Evolutionary conservation across 2,888 invertebrate genomes (phyloP).

Genomic region (Cephus rjabovi): DNA sequence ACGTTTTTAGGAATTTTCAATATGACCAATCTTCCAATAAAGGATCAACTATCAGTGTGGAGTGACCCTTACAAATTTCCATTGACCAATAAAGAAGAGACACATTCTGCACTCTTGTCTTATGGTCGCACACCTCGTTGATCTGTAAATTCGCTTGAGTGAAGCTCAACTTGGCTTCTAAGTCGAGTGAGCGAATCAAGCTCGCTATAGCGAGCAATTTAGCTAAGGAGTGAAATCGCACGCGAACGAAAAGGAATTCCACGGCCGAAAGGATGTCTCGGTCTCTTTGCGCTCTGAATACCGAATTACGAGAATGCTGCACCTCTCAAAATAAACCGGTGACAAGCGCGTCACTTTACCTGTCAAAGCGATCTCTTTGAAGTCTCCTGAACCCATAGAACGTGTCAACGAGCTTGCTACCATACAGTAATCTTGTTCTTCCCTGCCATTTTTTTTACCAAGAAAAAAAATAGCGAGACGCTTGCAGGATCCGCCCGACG

Average conservation of each 20-base stretch:
- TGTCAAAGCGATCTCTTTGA: neutral
- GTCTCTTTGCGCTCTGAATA: neutral
- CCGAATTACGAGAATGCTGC: neutral
- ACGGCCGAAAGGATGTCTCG: neutral
- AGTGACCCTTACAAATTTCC: neutral
- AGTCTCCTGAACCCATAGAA: neutral
- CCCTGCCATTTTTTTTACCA: constrained; percentile 7
- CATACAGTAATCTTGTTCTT: constrained; percentile 7
- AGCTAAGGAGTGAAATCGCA: neutral
- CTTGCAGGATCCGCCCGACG: constrained; percentile 22
- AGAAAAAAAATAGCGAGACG: constrained; percentile 4
- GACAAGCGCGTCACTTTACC: neutral
- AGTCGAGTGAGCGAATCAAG: neutral
- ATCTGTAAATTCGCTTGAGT: neutral
- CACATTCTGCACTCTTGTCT: neutral
- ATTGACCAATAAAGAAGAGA: neutral
- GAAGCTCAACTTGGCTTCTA: neutral
- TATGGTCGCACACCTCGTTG: neutral
- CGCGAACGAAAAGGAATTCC: neutral
- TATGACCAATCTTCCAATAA: neutral
- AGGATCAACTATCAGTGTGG: neutral
- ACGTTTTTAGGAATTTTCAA: neutral
- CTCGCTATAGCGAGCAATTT: neutral
- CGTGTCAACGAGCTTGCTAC: neutral
- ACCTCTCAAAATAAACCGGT: neutral